Percentiles rank a stretch among this genome's conserved stretches.
These are phyloP conservation scores for Pangasianodon gigas DNA, from an alignment of 2,113 vertebrate species.

Conservation along the genomic window DNA sequence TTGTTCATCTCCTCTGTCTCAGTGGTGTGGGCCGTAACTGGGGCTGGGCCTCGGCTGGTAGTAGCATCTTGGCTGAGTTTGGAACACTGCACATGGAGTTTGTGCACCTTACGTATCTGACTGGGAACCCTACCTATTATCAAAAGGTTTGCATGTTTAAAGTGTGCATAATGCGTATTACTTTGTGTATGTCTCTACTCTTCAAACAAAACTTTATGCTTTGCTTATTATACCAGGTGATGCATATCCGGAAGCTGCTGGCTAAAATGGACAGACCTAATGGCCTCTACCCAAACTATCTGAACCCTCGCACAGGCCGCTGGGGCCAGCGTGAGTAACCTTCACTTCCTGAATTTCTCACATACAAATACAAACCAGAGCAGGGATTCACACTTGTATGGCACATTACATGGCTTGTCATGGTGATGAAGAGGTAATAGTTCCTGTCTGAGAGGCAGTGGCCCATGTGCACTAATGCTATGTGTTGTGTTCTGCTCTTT, in stretches of 20 bases:
- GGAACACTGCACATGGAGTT: slow-evolving; percentile 98
- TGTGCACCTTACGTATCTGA: slow-evolving; percentile 95
- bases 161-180: neutral
- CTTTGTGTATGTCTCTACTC: neutral
- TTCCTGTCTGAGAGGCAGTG: neutral
- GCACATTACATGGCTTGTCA: neutral
- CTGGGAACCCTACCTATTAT: slow-evolving; percentile 91
- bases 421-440: neutral
- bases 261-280: slow-evolving; percentile 99
- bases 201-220: neutral
- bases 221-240: slow-evolving; percentile 78
- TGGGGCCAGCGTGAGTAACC: slow-evolving; percentile 96
- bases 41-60: slow-evolving; percentile 98
- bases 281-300: slow-evolving; percentile 97
- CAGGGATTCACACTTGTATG: neutral
- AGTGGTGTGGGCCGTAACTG: slow-evolving; percentile 97
- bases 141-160: slow-evolving; percentile 82
- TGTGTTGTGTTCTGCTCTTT: slow-evolving; percentile 5
- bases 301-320: slow-evolving; percentile 96
- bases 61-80: slow-evolving; percentile 97
- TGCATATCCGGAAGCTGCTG: slow-evolving; percentile 96
- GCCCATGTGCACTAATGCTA: neutral
- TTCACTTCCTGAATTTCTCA: slow-evolving; percentile 1
- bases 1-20: slow-evolving; percentile 8
- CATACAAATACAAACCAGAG: neutral